Base-by-base conservation (phyloP, 92 coral and sea anemone genomes). In the Porites divaricata region DNA sequence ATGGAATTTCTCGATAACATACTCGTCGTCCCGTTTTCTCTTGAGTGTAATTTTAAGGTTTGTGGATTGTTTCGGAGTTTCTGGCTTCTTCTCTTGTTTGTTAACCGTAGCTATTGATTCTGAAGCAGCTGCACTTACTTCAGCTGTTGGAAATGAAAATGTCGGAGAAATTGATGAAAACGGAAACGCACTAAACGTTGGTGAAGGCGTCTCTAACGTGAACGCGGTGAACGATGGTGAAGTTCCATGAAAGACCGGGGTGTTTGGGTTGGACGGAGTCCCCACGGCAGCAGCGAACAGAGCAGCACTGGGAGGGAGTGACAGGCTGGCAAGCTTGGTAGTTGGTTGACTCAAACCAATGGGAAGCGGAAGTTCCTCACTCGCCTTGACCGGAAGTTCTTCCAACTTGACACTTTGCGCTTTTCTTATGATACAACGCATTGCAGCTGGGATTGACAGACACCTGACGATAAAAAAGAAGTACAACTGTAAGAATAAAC, bases 351-450 rank as follows among this genome's bases (percentile, higher is more conserved):
- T 81, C 26, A 75, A 59, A 76, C 72, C 87, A 11, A 75, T 49
- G 26, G 69, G 93, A 61, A 69, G 79, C 25, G 63, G 83, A 70
- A 71, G 87, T 41, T 77, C 82, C 16, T 84, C 88, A 72, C 89
- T 93, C 23, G 83, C 67, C 63, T 91, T 92, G 74, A 90, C 95
- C 17, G 96, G 93, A 25, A 89, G 92, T 80, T 94, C 98, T 54
- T 90, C 95, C 13, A 95, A 80, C 76, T 88, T 93, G 61, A 93
- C 87, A 67, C 92, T 93, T 59, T 93, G 88, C 22, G 98, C 99
- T 85, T 97, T 97, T 65, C 93, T 90, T 78, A 97, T 95, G 69
- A 97, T 87, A 75, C 96, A 92, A 7, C 94, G 96, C 99, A 97
- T 97, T 8, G 98, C 84, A 15, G 96, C 98, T 19, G 99, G 99